A percentile compares a stretch with the other conserved stretches of the same genome.
Evolutionary conservation across 2,888 invertebrate genomes (phyloP).

Genomic region (Venusia cambrica): DNA sequence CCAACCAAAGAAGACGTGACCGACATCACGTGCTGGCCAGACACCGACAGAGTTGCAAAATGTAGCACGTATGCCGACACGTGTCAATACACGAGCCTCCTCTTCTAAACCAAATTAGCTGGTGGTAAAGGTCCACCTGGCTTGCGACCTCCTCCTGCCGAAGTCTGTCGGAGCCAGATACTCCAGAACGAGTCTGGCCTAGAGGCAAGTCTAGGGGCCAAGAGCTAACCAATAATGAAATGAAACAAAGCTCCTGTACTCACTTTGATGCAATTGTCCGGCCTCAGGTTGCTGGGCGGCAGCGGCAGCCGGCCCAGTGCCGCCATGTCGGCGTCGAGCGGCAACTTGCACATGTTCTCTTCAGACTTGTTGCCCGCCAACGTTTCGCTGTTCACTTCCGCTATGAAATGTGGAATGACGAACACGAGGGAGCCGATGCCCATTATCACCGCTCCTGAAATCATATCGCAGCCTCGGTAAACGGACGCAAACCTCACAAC

Average conservation of each 20-base stretch:
- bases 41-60: too few relatives aligned
- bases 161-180: too few relatives aligned
- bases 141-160: too few relatives aligned
- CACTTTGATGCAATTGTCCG: constrained; percentile 90
- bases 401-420: constrained; percentile 95
- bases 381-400: constrained; percentile 87
- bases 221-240: neutral
- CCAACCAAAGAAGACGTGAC: too few relatives aligned
- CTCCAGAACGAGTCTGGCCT: too few relatives aligned
- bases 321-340: constrained; percentile 87
- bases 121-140: too few relatives aligned
- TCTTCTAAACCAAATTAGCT: too few relatives aligned
- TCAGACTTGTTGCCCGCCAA: constrained; percentile 85
- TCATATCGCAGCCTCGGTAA: constrained; percentile 22
- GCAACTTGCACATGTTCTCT: constrained; percentile 90
- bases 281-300: constrained; percentile 86
- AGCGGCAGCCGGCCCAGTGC: constrained; percentile 86
- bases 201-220: too few relatives aligned
- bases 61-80: too few relatives aligned
- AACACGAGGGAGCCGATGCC: constrained; percentile 95
- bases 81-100: too few relatives aligned
- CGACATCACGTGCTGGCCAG: too few relatives aligned
- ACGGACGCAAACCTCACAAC: constrained; percentile 6
- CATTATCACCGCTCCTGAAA: constrained; percentile 92
- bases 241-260: constrained; percentile 10